Base-by-base conservation (phyloP, 2,113 vertebrate species). In the Boleophthalmus pectinirostris region DNA sequence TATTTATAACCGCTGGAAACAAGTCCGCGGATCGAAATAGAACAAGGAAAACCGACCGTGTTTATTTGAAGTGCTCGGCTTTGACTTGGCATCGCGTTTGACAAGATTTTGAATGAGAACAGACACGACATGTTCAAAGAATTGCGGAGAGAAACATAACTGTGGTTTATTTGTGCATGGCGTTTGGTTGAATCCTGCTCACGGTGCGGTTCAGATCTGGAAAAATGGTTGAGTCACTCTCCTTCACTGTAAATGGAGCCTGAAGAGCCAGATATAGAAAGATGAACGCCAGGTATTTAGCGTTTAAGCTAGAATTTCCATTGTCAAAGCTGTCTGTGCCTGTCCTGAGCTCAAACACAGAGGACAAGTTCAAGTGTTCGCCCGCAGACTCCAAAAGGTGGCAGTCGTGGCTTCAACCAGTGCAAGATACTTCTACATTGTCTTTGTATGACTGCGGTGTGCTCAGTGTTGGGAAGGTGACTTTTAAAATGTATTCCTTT, bases 211-310 rank as follows among this genome's bases (percentile, higher is more conserved):
- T 73, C 51, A 73, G 66, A 83, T 78, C 79, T 87, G 85, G 85
- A 87, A 91, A 88, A 84, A 76, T 7, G 68, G 73, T 73, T 85
- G 81, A 82, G 68, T 86, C 82, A 70, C 68, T 73, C 72, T 63
- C 47, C 78, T 58, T 63, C 78, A 51, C 66, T 77, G 80, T 84
- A 88, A 83, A 85, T 85, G 82, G 84, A 80, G 79, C 87, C 79
- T 85, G 70, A 58, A 75, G 78, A 80, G 79, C 72, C 69, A 75
- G 77, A 85, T 82, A 84, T 82, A 86, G 76, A 84, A 85, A 58
- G 83, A 86, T 69, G 83, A 85, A 73, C 68, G 2, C 72, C 74
- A 86, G 81, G 89, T 84, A 89, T 89, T 75, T 56, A 69, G 78
- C 75, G 56, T 88, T 80, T 82, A 83, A 77, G 82, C 72, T 79